These are phyloP conservation scores for Cryptoprocta ferox DNA, from an alignment of 2,797 vertebrate genomes.

Conservation along the genomic window DNA sequence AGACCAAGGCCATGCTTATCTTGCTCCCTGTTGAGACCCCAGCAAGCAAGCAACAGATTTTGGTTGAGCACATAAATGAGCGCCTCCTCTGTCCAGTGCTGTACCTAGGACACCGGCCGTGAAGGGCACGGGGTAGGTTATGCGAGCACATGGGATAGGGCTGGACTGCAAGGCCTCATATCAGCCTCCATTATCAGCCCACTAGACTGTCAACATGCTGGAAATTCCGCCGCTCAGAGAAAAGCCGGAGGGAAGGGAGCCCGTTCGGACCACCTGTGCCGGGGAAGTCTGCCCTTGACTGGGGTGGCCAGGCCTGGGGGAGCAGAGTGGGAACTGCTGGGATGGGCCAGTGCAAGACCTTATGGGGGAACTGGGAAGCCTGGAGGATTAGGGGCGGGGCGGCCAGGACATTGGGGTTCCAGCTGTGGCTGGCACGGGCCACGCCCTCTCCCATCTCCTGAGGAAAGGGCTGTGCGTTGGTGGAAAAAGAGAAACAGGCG, in stretches of 20 bases:
- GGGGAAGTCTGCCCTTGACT: not conserved
- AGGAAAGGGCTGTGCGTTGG: not conserved
- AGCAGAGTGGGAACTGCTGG: not conserved
- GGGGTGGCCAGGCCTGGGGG: not conserved
- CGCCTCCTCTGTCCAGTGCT: not conserved
- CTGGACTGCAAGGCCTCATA: not conserved
- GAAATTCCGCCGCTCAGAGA: not conserved
- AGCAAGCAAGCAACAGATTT: not conserved
- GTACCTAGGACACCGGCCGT: not conserved
- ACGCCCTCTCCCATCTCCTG: not conserved
- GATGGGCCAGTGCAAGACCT: not conserved
- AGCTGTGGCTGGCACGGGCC: not conserved
- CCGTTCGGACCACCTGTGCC: not conserved
- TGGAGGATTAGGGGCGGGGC: too few species aligned
- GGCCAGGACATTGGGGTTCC: not conserved
- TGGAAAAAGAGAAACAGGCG: not conserved
- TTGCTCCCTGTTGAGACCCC: not conserved
- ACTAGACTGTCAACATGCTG: not conserved
- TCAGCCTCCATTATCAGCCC: not conserved
- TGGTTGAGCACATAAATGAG: not conserved
- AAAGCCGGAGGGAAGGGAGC: not conserved
- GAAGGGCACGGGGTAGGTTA: not conserved
- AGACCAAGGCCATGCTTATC: not conserved
- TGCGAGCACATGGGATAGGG: not conserved
- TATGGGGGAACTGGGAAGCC: not conserved